Evolutionary conservation across 2,797 vertebrate species (phyloP).

Genomic region (Apogon talboti): DNA sequence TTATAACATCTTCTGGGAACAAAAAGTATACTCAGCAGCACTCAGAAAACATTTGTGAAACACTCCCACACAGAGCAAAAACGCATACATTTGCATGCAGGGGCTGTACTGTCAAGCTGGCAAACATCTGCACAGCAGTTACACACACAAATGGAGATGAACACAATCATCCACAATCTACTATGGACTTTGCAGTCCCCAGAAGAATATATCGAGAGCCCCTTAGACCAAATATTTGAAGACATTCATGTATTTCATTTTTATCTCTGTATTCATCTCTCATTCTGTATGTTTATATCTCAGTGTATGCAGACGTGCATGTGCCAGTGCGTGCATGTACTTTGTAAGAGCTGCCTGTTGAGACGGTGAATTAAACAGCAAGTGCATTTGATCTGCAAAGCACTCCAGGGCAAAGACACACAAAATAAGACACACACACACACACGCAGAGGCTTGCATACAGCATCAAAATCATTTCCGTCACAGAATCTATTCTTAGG

Average conservation of each 20-base stretch:
- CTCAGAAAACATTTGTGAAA: slow-evolving; percentile 28
- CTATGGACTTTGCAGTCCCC: slow-evolving; percentile 42
- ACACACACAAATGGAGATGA: slow-evolving; percentile 58
- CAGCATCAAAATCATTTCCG: slow-evolving; percentile 80
- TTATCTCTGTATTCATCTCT: slow-evolving; percentile 67
- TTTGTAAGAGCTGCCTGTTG: slow-evolving; percentile 78
- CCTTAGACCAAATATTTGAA: slow-evolving; percentile 67
- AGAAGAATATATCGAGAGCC: slow-evolving; percentile 44
- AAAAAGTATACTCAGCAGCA: slow-evolving; percentile 11
- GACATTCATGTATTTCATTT: slow-evolving; percentile 47
- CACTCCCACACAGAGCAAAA: slow-evolving; percentile 34
- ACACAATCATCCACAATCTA: slow-evolving; percentile 54
- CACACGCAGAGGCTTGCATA: slow-evolving; percentile 51
- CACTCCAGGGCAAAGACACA: slow-evolving; percentile 75
- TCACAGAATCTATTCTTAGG: slow-evolving; percentile 82
- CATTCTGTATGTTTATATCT: slow-evolving; percentile 60
- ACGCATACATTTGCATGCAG: slow-evolving; percentile 49
- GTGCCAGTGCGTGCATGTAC: slow-evolving; percentile 57
- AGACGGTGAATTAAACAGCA: slow-evolving; percentile 82
- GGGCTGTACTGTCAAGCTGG: slow-evolving; percentile 24
- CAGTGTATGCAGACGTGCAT: slow-evolving; percentile 51
- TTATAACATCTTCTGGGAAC: background rate
- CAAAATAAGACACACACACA: slow-evolving; percentile 36
- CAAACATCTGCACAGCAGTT: slow-evolving; percentile 59
- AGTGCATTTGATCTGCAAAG: slow-evolving; percentile 82